These are phyloP conservation scores for Pituophis catenifer DNA, from an alignment of 2,113 vertebrate genomes.

Conservation along the genomic window DNA sequence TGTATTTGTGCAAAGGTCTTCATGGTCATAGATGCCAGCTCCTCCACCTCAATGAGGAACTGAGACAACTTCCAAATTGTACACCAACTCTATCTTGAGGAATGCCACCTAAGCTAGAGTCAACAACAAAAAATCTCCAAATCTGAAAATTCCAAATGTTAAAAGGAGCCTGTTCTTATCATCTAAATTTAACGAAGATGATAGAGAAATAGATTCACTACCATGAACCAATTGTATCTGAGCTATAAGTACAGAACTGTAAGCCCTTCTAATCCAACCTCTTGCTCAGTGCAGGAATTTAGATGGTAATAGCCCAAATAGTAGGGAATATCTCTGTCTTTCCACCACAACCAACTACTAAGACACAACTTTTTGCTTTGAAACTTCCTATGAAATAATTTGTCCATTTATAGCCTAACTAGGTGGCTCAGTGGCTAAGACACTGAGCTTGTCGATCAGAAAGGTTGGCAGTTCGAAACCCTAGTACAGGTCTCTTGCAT, in stretches of 20 bases:
- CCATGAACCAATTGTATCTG: constrained; percentile 11
- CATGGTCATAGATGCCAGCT: neutral
- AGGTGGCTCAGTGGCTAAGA: too few species aligned
- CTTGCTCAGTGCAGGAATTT: neutral
- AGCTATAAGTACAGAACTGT: constrained; percentile 1
- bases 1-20: neutral
- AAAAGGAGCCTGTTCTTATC: neutral
- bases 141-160: neutral
- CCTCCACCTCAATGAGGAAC: neutral
- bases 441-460: too few species aligned
- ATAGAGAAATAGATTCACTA: neutral
- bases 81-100: neutral
- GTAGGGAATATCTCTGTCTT: neutral
- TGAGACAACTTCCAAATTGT: neutral
- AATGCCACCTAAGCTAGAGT: neutral
- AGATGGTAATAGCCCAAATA: neutral
- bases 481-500: too few species aligned
- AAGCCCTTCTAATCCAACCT: neutral
- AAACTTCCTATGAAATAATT: constrained; percentile 23
- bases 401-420: neutral
- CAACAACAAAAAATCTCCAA: neutral
- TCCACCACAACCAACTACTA: neutral
- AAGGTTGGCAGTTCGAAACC: too few species aligned
- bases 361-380: constrained; percentile 4
- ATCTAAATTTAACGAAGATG: neutral